Base-by-base conservation (phyloP, 2,797 vertebrate species). In the Cirrhinus molitorella region DNA sequence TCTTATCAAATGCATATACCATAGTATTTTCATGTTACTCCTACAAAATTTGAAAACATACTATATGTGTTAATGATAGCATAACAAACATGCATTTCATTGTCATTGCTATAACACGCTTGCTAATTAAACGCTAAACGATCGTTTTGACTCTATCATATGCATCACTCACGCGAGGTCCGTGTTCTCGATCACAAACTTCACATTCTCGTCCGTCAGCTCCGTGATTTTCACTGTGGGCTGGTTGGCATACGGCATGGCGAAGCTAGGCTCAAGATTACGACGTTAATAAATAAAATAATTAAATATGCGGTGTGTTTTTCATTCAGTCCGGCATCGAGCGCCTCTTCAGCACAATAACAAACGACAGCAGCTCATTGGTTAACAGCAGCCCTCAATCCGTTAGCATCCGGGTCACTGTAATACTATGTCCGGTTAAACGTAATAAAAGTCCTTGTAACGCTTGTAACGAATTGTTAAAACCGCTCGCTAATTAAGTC, bases 101-200 rank as follows among this genome's bases (percentile, higher is more conserved):
- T 31, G 13, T 13, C 19, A 45, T 70, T 10, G 25, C 55, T 25
- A n/a, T 6, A 45, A 23, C 21, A 3, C 21, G 5, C 9, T 25
- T 53, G 63, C 1, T 51, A 51, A 61, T 14, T 7, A 40, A 70
- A 57, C 10, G 17, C 5, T 55, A 47, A 73, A 73, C 9, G 9
- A 8, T 57, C 6, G 21, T 37, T 53, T 21, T 5, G 37, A 9
- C 49, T 31, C 5, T 21, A 34, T 10, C n/a, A 17, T 40, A 61
- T 14, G 25, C 13, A 9, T 49, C 63, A 94, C 97, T 97, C 84
- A 98, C 98, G 98, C 97, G 80, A 99, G 92, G 89, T 99, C 98
- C 0, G 98, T 99, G 89, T 99, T 99, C 92, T 99, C 98, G 72
- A 99, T 97, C 59, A 99, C 96, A 92, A 99, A 99, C 89, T 99